phyloP scores from a whole-genome alignment of 1,140 invertebrate species.

The Adoxophyes honmai region DNA sequence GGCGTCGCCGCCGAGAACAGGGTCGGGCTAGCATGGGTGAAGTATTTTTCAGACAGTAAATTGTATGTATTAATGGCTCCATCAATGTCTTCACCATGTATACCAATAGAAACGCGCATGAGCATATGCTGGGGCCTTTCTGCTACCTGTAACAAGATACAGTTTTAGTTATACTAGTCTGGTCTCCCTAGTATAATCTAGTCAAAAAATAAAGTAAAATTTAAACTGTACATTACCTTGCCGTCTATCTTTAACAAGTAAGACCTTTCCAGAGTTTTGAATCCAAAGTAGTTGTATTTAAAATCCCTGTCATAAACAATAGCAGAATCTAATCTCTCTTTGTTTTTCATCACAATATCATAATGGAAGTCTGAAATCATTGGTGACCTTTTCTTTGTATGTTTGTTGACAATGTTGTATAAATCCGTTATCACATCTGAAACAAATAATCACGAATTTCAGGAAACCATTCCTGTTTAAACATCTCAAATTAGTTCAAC shows the following conservation, averaged over 20 bases:
- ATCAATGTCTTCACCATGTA: slow-evolving; percentile 96
- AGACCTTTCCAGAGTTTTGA: slow-evolving; percentile 97
- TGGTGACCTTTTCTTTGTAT: slow-evolving; percentile 83
- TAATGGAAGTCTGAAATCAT: slow-evolving; percentile 93
- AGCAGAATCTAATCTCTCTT: slow-evolving; percentile 94
- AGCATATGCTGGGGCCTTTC: slow-evolving; percentile 99
- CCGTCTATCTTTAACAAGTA: slow-evolving; percentile 96
- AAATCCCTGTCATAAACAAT: slow-evolving; percentile 99
- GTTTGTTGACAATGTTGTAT: slow-evolving; percentile 86
- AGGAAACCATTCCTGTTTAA: no score
- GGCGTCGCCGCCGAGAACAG: slow-evolving; percentile 96
- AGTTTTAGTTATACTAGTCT: slow-evolving; percentile 11
- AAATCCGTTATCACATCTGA: slow-evolving; percentile 95
- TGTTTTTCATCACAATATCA: slow-evolving; percentile 91
- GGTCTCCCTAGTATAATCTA: no score
- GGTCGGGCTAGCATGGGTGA: slow-evolving; percentile 98
- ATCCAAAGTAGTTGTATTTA: slow-evolving; percentile 99
- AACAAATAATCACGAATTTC: slow-evolving; percentile 42
- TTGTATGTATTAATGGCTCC: slow-evolving; percentile 98
- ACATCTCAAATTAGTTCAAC: no score
- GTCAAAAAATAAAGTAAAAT: not conserved
- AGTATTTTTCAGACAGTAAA: slow-evolving; percentile 95
- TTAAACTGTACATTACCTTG: slow-evolving; percentile 79
- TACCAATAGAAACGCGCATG: slow-evolving; percentile 98
- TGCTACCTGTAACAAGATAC: slow-evolving; percentile 79